Percentiles rank a stretch among this genome's conserved stretches.
phyloP scores from a whole-genome alignment of 2,888 invertebrate species.

The Cenopis cana region DNA sequence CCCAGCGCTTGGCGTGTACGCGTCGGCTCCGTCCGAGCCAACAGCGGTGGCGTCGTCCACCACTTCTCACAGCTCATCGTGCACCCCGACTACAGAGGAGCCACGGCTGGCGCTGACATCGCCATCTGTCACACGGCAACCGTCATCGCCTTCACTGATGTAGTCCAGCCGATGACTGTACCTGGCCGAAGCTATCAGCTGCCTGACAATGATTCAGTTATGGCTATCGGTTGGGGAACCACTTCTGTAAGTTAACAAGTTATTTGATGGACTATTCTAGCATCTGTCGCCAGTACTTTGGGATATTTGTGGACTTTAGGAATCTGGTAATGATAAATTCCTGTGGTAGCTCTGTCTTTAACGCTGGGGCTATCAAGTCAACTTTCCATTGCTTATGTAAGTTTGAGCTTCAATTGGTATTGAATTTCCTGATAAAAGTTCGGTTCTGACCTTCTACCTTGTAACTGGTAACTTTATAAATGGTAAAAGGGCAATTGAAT shows the following conservation, averaged over 20 bases:
- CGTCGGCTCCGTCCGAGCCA: conserved; percentile 43
- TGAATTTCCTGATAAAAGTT: too few relatives aligned
- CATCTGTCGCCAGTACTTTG: too few relatives aligned
- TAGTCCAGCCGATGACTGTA: conserved; percentile 9
- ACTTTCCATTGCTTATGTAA: too few relatives aligned
- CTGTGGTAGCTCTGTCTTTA: too few relatives aligned
- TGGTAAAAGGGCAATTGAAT: too few relatives aligned
- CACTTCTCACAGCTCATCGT: neutral
- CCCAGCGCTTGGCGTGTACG: conserved; percentile 51
- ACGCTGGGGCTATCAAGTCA: too few relatives aligned
- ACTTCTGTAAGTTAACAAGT: conserved; percentile 9
- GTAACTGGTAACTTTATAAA: too few relatives aligned
- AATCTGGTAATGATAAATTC: too few relatives aligned
- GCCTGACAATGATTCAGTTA: neutral
- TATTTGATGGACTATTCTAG: neutral
- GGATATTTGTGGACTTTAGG: too few relatives aligned
- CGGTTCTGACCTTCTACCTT: too few relatives aligned
- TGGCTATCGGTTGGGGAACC: conserved; percentile 18
- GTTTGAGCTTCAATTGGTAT: too few relatives aligned
- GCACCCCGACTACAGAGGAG: conserved; percentile 23
- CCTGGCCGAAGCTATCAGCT: neutral
- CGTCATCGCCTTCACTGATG: conserved; percentile 16
- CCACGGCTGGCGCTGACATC: conserved; percentile 34
- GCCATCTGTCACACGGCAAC: conserved; percentile 28
- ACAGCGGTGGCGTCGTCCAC: conserved; percentile 44